Conservation (phyloP, 2,888 invertebrate species). For the Orthonevra nobilis region DNA sequence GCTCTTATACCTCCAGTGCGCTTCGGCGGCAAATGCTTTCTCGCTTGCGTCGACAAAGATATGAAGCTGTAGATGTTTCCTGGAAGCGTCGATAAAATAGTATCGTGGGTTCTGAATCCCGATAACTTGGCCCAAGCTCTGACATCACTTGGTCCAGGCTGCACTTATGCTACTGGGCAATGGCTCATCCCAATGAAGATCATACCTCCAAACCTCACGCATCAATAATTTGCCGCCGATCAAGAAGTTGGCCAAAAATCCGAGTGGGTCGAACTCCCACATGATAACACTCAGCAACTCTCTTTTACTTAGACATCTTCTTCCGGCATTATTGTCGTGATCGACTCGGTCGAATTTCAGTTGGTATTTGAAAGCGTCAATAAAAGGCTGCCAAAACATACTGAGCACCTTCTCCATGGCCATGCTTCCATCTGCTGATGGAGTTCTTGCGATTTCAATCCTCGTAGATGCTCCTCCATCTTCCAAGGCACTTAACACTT, state of each 20-base stretch:
- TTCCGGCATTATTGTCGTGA: not conserved
- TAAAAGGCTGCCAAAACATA: too few species aligned
- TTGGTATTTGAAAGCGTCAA: too few species aligned
- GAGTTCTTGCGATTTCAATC: too few species aligned
- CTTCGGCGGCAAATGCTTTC: conserved; percentile 29
- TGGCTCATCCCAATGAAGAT: conserved; percentile 14
- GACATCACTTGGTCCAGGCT: conserved; percentile 3
- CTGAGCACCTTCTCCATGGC: too few species aligned
- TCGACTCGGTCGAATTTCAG: conserved; percentile 5
- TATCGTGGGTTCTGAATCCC: not conserved
- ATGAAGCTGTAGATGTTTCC: conserved; percentile 6
- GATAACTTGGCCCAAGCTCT: not conserved
- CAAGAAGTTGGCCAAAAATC: conserved; percentile 1
- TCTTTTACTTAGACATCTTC: conserved; percentile 50
- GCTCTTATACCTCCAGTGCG: conserved; percentile 3
- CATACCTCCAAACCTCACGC: conserved; percentile 2
- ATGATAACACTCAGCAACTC: conserved; percentile 54
- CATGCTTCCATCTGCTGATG: too few species aligned
- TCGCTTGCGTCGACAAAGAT: conserved; percentile 19
- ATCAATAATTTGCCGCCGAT: not conserved
- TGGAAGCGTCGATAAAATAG: not conserved
- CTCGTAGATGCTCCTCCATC: too few species aligned
- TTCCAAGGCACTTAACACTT: too few species aligned
- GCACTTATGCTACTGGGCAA: not conserved
- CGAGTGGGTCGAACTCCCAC: conserved; percentile 13